A percentile compares a stretch with the other conserved stretches of the same genome.
phyloP scores from a whole-genome alignment of 1,140 invertebrate genomes.

The Metopolophium dirhodum region DNA sequence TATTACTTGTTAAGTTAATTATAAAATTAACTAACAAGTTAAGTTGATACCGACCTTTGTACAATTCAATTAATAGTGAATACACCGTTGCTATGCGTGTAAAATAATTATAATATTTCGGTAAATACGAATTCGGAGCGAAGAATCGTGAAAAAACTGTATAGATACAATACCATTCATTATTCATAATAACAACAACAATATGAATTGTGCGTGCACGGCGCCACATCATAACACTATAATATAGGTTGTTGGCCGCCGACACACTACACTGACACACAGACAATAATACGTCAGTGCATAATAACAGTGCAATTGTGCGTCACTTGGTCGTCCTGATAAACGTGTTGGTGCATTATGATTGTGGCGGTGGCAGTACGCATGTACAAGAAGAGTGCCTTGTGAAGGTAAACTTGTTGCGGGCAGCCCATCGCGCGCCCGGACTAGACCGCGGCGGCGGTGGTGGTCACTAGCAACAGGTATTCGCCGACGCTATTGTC shows the following conservation, averaged over 20 bases:
- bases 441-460: not conserved
- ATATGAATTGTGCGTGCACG: not conserved
- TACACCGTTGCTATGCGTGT: not conserved
- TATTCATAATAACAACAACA: not conserved
- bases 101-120: not conserved
- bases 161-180: not conserved
- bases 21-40: not conserved
- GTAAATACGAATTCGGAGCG: not conserved
- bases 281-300: not conserved
- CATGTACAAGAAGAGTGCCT: slow-evolving; percentile 22
- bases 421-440: not conserved
- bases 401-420: slow-evolving; percentile 57
- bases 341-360: slow-evolving; percentile 52
- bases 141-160: not conserved
- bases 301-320: slow-evolving; percentile 7
- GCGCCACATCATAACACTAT: not conserved
- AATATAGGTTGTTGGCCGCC: not conserved
- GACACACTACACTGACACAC: not conserved
- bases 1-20: not conserved
- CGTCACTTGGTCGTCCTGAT: slow-evolving; percentile 20
- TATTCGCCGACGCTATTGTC: slow-evolving; percentile 23
- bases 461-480: not conserved
- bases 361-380: not conserved
- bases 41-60: not conserved
- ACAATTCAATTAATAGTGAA: not conserved